Evolutionary conservation across 2,113 vertebrate species (phyloP), one percentile per base, ranked within the genome.

Genomic region (Seriola rivoliana): DNA sequence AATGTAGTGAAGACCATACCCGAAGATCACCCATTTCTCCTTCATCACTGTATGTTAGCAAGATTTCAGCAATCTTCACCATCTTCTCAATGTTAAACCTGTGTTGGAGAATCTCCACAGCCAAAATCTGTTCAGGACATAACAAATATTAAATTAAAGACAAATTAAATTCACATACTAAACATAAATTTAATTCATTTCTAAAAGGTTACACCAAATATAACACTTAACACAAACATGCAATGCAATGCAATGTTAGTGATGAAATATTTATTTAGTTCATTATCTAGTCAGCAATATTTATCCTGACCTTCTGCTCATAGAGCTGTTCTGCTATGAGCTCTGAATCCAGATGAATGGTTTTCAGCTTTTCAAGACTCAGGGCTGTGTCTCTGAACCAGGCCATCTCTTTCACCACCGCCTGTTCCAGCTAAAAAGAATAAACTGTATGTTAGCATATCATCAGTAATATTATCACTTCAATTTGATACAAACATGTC

Each of bases 91-190:
- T 94, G 79, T 96, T 96, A 3, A 96, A 96, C 7, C 92, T 93
- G 86, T 96, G 96, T 32, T 97, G 96, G 52, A 97, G 95, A 79
- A 97, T 95, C 89, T 97, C 96, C 0, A 97, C 96, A 0, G 95
- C 91, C 78, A 97, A 93, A 75, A 96, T 94, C 97, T 97, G 75
- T 10, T 29, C 19, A 57, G n/a, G 46, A 32, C 13, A 85, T 42
- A 81, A 65, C 23, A 52, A 0, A 62, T 23, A 29, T 29, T 29
- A 29, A 29, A 29, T 29, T 29, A 29, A 29, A 29, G 2, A 29
- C 21, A 36, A 42, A 58, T 62, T 64, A 21, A 52, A 68, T 60
- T 8, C 5, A 59, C 8, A 58, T 42, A n/a, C 32, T 5, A 23
- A 64, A 44, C 14, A 71, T 57, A 1, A 65, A n/a, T 44, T 23